These are phyloP conservation scores for Emydocephalus ijimae DNA, from an alignment of 2,113 vertebrate species.

Conservation along the genomic window DNA sequence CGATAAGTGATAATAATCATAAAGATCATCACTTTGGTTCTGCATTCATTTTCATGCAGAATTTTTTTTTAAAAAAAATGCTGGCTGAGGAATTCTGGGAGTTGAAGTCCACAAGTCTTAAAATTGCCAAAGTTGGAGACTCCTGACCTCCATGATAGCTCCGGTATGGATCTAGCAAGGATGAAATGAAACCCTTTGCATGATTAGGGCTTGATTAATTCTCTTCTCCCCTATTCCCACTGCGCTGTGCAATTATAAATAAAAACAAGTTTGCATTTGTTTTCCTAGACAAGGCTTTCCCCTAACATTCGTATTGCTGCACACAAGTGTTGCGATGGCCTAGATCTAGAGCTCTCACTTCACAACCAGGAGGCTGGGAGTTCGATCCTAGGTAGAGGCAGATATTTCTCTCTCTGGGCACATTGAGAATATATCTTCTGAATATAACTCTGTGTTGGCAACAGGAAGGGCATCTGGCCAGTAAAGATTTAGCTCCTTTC, in stretches of 20 bases:
- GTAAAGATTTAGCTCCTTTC: no score
- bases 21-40: neutral
- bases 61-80: no score
- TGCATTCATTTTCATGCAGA: neutral
- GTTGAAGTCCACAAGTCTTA: no score
- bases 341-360: no score
- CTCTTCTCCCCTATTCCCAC: neutral
- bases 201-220: neutral
- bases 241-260: neutral
- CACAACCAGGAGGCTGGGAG: no score
- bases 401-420: no score
- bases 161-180: neutral
- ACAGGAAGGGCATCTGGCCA: no score
- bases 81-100: neutral
- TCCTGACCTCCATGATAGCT: neutral
- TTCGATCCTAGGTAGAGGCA: no score
- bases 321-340: no score
- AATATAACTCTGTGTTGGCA: no score
- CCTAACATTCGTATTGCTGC: neutral
- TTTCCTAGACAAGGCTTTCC: neutral
- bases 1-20: neutral
- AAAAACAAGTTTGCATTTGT: neutral
- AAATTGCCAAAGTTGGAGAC: no score
- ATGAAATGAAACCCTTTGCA: neutral
- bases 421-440: no score